These are phyloP conservation scores for Drosophila pegasa DNA, from an alignment of 2,888 invertebrate genomes.

Conservation along the genomic window DNA sequence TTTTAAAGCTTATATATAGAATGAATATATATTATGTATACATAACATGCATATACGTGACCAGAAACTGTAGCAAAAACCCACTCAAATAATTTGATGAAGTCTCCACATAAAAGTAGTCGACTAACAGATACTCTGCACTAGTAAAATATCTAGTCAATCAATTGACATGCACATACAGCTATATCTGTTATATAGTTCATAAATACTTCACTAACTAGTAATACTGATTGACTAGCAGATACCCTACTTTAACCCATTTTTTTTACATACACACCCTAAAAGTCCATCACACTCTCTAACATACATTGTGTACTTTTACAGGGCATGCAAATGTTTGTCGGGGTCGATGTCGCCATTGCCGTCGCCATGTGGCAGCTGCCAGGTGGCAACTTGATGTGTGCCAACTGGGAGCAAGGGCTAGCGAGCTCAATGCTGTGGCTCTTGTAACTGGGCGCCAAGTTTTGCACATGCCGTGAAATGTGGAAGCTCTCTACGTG, in stretches of 20 bases:
- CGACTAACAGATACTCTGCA: neutral
- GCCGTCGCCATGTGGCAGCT: conserved; percentile 25
- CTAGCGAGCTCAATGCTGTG: conserved; percentile 21
- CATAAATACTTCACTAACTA: neutral
- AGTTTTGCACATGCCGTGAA: conserved; percentile 67
- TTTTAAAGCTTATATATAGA: too few relatives aligned
- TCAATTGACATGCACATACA: neutral
- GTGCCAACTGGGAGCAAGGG: conserved; percentile 41
- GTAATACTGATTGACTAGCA: neutral
- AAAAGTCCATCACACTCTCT: neutral
- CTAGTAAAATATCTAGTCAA: neutral
- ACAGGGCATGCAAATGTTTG: conserved; percentile 46
- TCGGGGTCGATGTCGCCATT: conserved; percentile 39
- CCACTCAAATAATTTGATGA: neutral
- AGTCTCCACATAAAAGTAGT: neutral
- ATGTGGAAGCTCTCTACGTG: conserved; percentile 39
- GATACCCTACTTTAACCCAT: neutral
- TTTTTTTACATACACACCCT: neutral
- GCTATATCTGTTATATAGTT: neutral
- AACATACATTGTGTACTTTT: neutral
- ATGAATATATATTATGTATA: too few relatives aligned
- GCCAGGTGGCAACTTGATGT: conserved; percentile 47
- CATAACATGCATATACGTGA: too few relatives aligned
- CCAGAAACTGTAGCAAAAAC: neutral
- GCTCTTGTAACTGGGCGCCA: conserved; percentile 47